Percentiles rank a stretch among this genome's conserved stretches.
Conservation (phyloP, 2,888 invertebrate genomes). For the Netelia virgata region DNA sequence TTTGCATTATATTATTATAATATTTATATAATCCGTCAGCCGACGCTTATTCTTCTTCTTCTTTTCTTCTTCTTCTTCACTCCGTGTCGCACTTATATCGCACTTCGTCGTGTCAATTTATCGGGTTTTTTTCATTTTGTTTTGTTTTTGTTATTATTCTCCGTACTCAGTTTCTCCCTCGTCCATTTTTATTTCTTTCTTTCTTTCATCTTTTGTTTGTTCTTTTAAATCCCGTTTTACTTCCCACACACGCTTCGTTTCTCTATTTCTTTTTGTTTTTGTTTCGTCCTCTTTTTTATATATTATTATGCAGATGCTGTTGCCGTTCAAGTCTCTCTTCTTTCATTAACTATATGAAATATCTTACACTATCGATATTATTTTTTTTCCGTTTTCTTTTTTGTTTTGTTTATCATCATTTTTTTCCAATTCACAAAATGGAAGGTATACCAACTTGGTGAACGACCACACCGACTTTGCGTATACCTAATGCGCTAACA, state of each 20-base stretch:
- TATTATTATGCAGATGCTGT: conserved; percentile 76
- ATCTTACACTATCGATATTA: conserved; percentile 83
- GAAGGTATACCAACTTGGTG: conserved; percentile 74
- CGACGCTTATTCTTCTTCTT: conserved; percentile 69
- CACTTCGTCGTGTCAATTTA: conserved; percentile 76
- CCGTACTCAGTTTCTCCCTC: conserved; percentile 32
- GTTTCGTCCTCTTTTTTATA: conserved; percentile 54
- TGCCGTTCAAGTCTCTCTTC: conserved; percentile 74
- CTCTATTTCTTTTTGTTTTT: conserved; percentile 7
- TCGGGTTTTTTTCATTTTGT: conserved; percentile 59
- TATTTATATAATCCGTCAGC: conserved; percentile 82
- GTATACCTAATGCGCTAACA: conserved; percentile 81
- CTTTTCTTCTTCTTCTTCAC: conserved; percentile 42
- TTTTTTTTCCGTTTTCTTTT: conserved; percentile 55
- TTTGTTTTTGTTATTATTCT: conserved; percentile 33
- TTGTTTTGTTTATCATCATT: conserved; percentile 4
- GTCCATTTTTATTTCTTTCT: neutral
- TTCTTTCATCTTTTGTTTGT: conserved; percentile 27
- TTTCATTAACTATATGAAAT: conserved; percentile 80
- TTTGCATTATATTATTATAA: conserved; percentile 83
- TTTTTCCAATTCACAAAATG: conserved; percentile 78
- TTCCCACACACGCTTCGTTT: neutral
- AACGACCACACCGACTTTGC: conserved; percentile 72
- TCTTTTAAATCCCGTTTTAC: conserved; percentile 51
- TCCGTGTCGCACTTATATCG: conserved; percentile 66